Percentiles rank a stretch among this genome's conserved stretches.
Evolutionary conservation across 1,140 invertebrate genomes (phyloP).

Genomic region (Euura lappo): DNA sequence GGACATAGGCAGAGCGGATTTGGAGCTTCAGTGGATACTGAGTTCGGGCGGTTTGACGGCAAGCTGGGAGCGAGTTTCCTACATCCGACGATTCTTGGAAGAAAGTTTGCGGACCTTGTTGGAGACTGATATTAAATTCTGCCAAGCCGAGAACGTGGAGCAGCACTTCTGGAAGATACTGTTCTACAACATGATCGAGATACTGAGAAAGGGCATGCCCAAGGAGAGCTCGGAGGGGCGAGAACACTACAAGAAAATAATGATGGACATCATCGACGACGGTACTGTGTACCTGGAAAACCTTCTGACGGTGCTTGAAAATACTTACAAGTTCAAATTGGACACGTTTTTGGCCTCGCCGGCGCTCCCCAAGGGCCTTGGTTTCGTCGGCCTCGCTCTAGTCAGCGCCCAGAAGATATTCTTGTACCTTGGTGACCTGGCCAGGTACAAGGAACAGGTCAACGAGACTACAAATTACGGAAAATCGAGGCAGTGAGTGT

Average conservation of each 20-base stretch:
- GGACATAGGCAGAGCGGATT: constrained; percentile 64
- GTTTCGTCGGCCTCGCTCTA: constrained; percentile 76
- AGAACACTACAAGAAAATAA: constrained; percentile 68
- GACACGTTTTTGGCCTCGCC: constrained; percentile 59
- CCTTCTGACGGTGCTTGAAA: constrained; percentile 76
- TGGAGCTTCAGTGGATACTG: constrained; percentile 63
- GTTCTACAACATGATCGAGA: constrained; percentile 91
- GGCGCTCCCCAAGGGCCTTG: constrained; percentile 67
- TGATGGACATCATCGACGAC: constrained; percentile 81
- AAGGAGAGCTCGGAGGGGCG: constrained; percentile 58
- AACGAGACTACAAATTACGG: constrained; percentile 85
- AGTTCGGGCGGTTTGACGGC: constrained; percentile 54
- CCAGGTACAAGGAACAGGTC: constrained; percentile 85
- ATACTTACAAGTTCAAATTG: constrained; percentile 76
- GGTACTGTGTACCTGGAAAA: constrained; percentile 81
- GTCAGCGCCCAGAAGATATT: constrained; percentile 87
- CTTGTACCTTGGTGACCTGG: constrained; percentile 89
- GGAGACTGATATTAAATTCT: constrained; percentile 84
- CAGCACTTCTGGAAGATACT: constrained; percentile 91
- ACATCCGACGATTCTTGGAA: constrained; percentile 68
- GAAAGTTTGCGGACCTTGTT: constrained; percentile 77
- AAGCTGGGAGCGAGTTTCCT: constrained; percentile 62
- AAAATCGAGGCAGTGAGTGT: constrained; percentile 77
- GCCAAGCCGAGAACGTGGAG: constrained; percentile 87
- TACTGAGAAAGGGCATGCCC: constrained; percentile 71